Evolutionary conservation across 2,113 vertebrate genomes (phyloP), one percentile per base, ranked within the genome.

Genomic region (Pelmatolapia mariae): DNA sequence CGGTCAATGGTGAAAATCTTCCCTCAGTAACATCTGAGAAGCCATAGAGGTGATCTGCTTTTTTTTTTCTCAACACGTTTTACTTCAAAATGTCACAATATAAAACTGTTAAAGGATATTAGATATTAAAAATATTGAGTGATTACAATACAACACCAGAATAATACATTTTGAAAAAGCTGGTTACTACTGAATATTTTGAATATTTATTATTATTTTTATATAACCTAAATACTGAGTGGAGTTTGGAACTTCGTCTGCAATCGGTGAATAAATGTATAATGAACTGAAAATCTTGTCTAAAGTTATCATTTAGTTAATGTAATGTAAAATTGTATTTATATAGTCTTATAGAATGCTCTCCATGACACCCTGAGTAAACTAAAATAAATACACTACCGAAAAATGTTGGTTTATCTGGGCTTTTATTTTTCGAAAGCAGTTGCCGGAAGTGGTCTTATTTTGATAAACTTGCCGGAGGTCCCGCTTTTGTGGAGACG

Each of bases 401-500:
- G 24, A 50, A 12, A 76, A 22, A 68, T 68, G 61, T 68, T 38
- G 7, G 33, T 8, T 22, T 68, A 38, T 22, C 19, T 38, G 19
- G 3, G 15, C 5, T 59, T 71, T 90, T 87, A 94, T 88, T 89
- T 86, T 82, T 86, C 61, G 54, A 91, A 83, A 2, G 3, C 2
- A 0, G 0, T 3, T 4, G 0, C 15, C 80, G 86, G 92, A 91
- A 38, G 56, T 18, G 0, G 8, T 24, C 86, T 84, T 66, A 66
- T 66, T 90, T 31, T 81, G 40, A 10, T 2, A 11, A 1, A 2
- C 50, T 90, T 93, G 66, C 85, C 45, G 4, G 29, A 16, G 11
- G 82, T 89, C 57, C 88, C 19, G 38, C 56, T 26, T 53, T 13
- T 47, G 3, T 11, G 0, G 36, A 57, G 47, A 68, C 7, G 9